Conservation (phyloP, 2,888 invertebrate genomes). For the Cosmorhoe ocellata region DNA sequence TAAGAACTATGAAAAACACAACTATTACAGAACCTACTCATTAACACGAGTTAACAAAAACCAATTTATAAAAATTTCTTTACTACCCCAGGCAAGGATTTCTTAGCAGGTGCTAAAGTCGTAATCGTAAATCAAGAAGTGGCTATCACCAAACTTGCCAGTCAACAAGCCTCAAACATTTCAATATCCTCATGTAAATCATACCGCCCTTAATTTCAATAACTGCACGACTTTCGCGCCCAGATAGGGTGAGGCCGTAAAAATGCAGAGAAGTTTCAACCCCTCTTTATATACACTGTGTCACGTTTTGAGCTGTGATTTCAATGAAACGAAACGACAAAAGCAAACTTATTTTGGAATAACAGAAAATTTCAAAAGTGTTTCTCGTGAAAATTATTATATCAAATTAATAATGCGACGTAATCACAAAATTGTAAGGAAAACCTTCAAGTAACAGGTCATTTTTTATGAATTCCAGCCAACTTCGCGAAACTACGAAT, state of each 20-base stretch:
- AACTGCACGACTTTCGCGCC: conserved; percentile 52
- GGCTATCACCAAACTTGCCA: conserved; percentile 28
- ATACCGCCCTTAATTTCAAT: conserved; percentile 39
- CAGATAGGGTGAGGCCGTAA: conserved; percentile 52
- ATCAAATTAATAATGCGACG: too few relatives aligned
- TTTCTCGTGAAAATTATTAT: too few relatives aligned
- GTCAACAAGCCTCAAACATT: conserved; percentile 8
- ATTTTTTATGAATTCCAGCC: not conserved
- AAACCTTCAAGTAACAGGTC: not conserved
- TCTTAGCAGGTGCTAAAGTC: conserved; percentile 2
- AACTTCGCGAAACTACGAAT: conserved; percentile 4
- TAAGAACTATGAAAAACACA: too few relatives aligned
- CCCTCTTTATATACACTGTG: conserved; percentile 8
- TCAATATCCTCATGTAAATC: conserved; percentile 25
- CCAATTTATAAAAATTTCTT: too few relatives aligned
- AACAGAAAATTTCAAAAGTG: too few relatives aligned
- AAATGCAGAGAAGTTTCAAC: conserved; percentile 46
- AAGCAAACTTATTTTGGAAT: too few relatives aligned
- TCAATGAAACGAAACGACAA: not conserved
- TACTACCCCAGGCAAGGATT: too few relatives aligned
- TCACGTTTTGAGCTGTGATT: conserved; percentile 23
- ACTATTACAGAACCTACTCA: too few relatives aligned
- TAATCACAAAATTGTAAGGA: too few relatives aligned
- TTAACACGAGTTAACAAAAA: too few relatives aligned
- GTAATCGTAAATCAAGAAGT: conserved; percentile 21